Evolutionary conservation across 2,113 vertebrate genomes (phyloP), one percentile per base, ranked within the genome.

Genomic region (Lanius ludovicianus): DNA sequence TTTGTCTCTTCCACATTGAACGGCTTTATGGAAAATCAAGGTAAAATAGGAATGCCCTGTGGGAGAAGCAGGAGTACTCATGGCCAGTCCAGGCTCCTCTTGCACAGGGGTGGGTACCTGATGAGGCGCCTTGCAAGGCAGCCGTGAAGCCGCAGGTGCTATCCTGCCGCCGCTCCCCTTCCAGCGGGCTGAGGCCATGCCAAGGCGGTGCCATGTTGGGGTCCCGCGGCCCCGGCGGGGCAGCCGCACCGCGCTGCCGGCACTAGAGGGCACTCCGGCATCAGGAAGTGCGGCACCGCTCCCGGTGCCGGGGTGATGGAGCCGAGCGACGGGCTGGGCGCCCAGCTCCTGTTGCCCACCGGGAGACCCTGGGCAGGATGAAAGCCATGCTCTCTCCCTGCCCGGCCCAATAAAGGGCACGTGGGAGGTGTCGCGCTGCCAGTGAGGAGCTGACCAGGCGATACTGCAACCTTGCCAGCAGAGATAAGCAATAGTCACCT

Each of bases 241-340:
- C 50, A 83, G 84, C 21, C 33, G n/a, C 90, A 5, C 9, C 47
- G 15, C 0, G 57, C 44, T 30, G 35, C 2, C 53, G 35, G 87
- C 95, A 14, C 96, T 93, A 96, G 97, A 96, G 95, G 95, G 96
- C 95, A 60, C 93, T 74, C 60, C 47, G 92, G 76, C 25, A 95
- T 15, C 5, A 17, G 77, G 12, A 1, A 55, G 20, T 2, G 52
- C 46, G 0, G 56, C 39, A 1, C 60, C 12, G 31, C 52, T 25
- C 23, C 2, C 37, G 37, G 37, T 37, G 7, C 76, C 12, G 31
- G 11, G 3, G 76, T 0, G 15, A 4, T 4, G 56, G 42, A 25
- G 47, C 59, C 10, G 2, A 3, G 56, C 37, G 46, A 3, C 42
- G 5, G 50, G 14, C n/a, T 1, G 24, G 44, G 52, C 13, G 2